Evolutionary conservation across 1,140 invertebrate genomes (phyloP).

Genomic region (Aphis gossypii): DNA sequence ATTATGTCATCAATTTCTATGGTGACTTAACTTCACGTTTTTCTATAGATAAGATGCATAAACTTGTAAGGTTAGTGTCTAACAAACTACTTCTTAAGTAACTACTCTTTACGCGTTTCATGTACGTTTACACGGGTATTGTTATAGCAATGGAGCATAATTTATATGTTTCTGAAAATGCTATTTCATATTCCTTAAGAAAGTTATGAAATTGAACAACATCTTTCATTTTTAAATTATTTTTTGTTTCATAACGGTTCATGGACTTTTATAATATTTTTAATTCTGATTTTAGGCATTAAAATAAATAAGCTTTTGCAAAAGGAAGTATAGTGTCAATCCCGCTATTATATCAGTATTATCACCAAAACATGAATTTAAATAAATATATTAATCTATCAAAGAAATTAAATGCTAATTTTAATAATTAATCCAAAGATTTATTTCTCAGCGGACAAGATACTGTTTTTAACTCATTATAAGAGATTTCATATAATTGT

Average conservation of each 20-base stretch:
- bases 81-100: not conserved
- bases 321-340: no score
- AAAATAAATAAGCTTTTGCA: no score
- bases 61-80: not conserved
- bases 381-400: no score
- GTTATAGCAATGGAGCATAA: not conserved
- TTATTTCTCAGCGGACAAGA: no score
- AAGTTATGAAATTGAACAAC: not conserved
- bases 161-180: constrained; percentile 22
- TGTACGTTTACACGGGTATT: not conserved
- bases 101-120: not conserved
- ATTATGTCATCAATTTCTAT: constrained; percentile 17
- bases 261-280: not conserved
- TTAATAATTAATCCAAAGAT: no score
- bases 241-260: not conserved
- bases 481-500: no score
- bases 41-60: not conserved
- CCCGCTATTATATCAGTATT: no score
- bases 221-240: not conserved
- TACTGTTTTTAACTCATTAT: no score
- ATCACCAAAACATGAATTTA: no score
- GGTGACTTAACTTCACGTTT: not conserved
- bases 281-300: not conserved
- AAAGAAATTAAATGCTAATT: no score
- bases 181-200: constrained; percentile 5